Percentiles rank a stretch among this genome's conserved stretches.
phyloP scores from a whole-genome alignment of 2,888 invertebrate species.

The Agonum fuliginosum region DNA sequence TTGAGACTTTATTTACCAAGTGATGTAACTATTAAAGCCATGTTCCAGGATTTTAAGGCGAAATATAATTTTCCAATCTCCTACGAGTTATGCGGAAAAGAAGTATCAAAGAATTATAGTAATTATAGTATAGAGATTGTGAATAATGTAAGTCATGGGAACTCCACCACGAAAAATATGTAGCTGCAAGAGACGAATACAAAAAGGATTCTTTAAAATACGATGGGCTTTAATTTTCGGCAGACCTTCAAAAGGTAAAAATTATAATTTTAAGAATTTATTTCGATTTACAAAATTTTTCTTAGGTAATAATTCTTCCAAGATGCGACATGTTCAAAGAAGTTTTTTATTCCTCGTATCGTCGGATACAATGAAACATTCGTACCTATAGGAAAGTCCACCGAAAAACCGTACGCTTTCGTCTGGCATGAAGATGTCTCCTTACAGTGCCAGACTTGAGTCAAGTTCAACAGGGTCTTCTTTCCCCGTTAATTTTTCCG shows the following conservation, averaged over 20 bases:
- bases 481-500: too few relatives aligned
- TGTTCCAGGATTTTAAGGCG: slow-evolving; percentile 62
- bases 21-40: slow-evolving; percentile 62
- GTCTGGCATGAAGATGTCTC: slow-evolving; percentile 58
- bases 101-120: slow-evolving; percentile 58
- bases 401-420: slow-evolving; percentile 52
- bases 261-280: too few relatives aligned
- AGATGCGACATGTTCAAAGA: slow-evolving; percentile 61
- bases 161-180: slow-evolving; percentile 55
- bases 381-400: slow-evolving; percentile 56
- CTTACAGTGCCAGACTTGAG: slow-evolving; percentile 49
- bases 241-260: slow-evolving; percentile 60
- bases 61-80: slow-evolving; percentile 60
- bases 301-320: slow-evolving; percentile 61
- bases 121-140: slow-evolving; percentile 55
- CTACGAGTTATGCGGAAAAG: slow-evolving; percentile 62
- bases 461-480: too few relatives aligned
- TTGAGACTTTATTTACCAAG: slow-evolving; percentile 62
- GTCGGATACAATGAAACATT: slow-evolving; percentile 60
- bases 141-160: slow-evolving; percentile 57
- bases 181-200: slow-evolving; percentile 49
- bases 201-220: slow-evolving; percentile 43
- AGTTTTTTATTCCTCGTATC: slow-evolving; percentile 62
- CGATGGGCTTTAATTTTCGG: slow-evolving; percentile 53
- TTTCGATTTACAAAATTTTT: too few relatives aligned